These are phyloP conservation scores for Arrhamphus sclerolepis DNA, from an alignment of 2,797 vertebrate species.

Conservation along the genomic window DNA sequence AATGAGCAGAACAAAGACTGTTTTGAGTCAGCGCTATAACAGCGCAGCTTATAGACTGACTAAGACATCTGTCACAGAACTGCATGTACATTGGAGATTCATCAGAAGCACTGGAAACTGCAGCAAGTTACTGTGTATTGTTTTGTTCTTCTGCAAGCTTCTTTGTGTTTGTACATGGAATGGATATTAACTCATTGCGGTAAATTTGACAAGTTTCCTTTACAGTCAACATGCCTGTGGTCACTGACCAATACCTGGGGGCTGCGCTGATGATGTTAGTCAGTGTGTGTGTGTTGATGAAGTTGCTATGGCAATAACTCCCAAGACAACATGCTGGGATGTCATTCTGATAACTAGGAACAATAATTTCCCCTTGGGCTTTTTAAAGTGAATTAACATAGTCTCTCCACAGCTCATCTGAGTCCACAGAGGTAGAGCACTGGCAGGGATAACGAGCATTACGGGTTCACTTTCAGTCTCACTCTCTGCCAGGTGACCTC, in stretches of 20 bases:
- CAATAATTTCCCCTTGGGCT: conserved; percentile 5
- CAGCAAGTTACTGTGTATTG: conserved; percentile 18
- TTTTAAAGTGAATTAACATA: conserved; percentile 19
- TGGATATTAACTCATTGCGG: conserved; percentile 38
- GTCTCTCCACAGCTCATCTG: conserved; percentile 13
- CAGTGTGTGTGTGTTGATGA: conserved; percentile 51
- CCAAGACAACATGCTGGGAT: conserved; percentile 29
- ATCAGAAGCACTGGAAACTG: conserved; percentile 10
- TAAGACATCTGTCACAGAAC: conserved; percentile 40
- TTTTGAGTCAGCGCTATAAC: conserved; percentile 12
- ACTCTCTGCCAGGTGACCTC: not conserved
- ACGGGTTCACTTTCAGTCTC: not conserved
- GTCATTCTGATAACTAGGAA: conserved; percentile 32
- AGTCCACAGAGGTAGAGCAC: not conserved
- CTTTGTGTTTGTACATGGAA: conserved; percentile 32
- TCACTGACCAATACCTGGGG: conserved; percentile 62
- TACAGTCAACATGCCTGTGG: conserved; percentile 59
- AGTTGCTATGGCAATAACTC: conserved; percentile 47
- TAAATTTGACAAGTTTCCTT: conserved; percentile 62
- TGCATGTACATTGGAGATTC: conserved; percentile 11
- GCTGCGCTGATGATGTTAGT: conserved; percentile 46
- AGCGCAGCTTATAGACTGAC: conserved; percentile 31
- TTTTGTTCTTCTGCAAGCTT: conserved; percentile 14
- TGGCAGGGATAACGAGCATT: not conserved
- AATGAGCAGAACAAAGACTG: conserved; percentile 36